Evolutionary conservation across 2,888 invertebrate genomes (phyloP).

Genomic region (Eilema depressum): DNA sequence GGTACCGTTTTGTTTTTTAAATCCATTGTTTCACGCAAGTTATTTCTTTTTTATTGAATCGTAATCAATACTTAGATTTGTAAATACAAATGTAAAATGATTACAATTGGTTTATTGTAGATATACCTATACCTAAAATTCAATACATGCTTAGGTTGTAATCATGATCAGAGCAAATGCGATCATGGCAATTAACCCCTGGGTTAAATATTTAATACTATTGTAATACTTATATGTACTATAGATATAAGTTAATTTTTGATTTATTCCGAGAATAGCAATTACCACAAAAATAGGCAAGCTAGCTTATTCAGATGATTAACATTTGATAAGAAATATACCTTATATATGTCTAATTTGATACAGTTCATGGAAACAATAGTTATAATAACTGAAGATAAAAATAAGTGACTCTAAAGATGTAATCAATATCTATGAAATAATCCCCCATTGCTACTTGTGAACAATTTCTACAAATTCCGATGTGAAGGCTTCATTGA

Average conservation of each 20-base stretch:
- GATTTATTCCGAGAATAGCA: conserved; percentile 17
- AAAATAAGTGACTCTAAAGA: neutral
- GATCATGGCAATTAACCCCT: neutral
- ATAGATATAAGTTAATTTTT: conserved; percentile 25
- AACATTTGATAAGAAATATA: conserved; percentile 7
- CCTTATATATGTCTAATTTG: neutral
- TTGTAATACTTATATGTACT: conserved; percentile 1
- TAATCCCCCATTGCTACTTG: conserved; percentile 12
- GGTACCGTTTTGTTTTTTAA: conserved; percentile 26
- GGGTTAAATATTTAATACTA: neutral
- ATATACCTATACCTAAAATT: conserved; percentile 12
- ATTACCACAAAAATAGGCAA: conserved; percentile 34
- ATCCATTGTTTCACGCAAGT: conserved; percentile 6
- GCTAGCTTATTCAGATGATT: conserved; percentile 36
- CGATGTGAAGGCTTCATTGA: conserved; percentile 31
- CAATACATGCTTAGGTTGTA: neutral
- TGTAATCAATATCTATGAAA: neutral
- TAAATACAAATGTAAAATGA: conserved; percentile 33
- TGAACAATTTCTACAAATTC: conserved; percentile 10
- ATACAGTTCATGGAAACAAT: neutral
- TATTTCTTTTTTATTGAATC: conserved; percentile 4
- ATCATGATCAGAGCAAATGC: neutral
- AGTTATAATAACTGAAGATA: neutral
- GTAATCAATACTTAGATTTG: conserved; percentile 21
- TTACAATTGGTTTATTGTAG: conserved; percentile 13